A percentile compares a stretch with the other conserved stretches of the same genome.
Conservation (phyloP, 2,888 invertebrate species). For the Lumbricus terrestris region DNA sequence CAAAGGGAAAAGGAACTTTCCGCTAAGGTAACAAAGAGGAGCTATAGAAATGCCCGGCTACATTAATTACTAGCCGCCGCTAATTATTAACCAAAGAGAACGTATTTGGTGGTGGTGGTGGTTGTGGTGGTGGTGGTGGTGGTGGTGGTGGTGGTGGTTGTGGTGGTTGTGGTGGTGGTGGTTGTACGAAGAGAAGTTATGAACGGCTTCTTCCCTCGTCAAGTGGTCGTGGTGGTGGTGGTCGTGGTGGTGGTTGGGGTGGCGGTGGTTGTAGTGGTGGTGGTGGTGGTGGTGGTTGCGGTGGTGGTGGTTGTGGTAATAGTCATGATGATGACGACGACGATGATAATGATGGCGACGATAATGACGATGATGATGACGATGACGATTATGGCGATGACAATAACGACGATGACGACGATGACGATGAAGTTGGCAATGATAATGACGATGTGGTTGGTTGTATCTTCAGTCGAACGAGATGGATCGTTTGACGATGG, state of each 20-base stretch:
- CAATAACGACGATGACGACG: background rate
- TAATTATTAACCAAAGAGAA: no score
- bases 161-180: background rate
- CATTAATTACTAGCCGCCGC: background rate
- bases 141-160: no score
- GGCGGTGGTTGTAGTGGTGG: background rate
- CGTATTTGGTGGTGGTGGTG: background rate
- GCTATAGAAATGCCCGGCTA: background rate
- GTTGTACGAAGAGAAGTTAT: no score
- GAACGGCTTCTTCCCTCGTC: no score
- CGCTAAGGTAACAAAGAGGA: background rate
- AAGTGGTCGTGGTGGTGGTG: no score
- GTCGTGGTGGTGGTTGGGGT: no score
- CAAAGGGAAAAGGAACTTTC: conserved; percentile 5
- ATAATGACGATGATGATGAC: background rate
- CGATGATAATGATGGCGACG: background rate
- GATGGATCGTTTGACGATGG: conserved; percentile 28
- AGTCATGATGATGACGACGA: background rate
- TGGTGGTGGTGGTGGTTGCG: no score
- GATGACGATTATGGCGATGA: background rate
- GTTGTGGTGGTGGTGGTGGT: background rate
- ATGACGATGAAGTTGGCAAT: background rate
- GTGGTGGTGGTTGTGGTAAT: background rate
- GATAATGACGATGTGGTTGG: background rate
- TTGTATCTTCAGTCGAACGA: conserved; percentile 21